Conservation (phyloP, 2,113 vertebrate genomes). For the Excalfactoria chinensis region DNA sequence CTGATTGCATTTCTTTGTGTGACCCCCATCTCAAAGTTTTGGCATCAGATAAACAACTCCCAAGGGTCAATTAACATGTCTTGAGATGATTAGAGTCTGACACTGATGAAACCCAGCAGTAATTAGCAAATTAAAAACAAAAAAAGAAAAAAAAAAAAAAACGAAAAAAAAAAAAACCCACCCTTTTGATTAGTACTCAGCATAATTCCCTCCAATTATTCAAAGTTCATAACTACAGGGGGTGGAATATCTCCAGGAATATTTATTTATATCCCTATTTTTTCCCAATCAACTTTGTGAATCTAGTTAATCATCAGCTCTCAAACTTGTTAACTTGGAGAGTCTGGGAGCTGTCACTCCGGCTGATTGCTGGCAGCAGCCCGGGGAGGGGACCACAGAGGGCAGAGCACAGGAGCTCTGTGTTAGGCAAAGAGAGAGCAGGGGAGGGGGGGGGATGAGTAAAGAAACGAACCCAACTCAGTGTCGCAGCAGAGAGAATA, state of each 20-base stretch:
- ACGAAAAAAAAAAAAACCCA: background rate
- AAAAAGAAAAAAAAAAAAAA: conserved; percentile 66
- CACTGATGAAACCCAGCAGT: conserved; percentile 86
- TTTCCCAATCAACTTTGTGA: conserved; percentile 81
- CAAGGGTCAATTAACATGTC: conserved; percentile 86
- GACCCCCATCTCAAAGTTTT: conserved; percentile 71
- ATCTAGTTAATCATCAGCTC: conserved; percentile 78
- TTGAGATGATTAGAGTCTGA: conserved; percentile 86
- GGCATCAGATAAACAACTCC: conserved; percentile 76
- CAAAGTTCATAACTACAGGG: conserved; percentile 88
- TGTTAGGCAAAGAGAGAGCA: background rate
- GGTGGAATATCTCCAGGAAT: conserved; percentile 85
- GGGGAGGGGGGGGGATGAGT: background rate
- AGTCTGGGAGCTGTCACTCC: conserved; percentile 63
- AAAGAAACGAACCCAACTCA: background rate
- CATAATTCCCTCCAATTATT: conserved; percentile 89
- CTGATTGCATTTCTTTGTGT: conserved; percentile 56
- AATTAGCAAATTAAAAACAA: conserved; percentile 85
- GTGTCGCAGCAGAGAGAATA: conserved; percentile 45
- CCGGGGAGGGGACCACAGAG: conserved; percentile 11
- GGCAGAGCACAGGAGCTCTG: conserved; percentile 29
- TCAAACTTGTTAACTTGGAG: conserved; percentile 76
- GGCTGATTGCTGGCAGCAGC: conserved; percentile 71
- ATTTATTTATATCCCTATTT: conserved; percentile 85
- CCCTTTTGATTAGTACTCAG: conserved; percentile 86